Conservation (phyloP, 1,140 invertebrate species). For the Bombus consobrinus region DNA sequence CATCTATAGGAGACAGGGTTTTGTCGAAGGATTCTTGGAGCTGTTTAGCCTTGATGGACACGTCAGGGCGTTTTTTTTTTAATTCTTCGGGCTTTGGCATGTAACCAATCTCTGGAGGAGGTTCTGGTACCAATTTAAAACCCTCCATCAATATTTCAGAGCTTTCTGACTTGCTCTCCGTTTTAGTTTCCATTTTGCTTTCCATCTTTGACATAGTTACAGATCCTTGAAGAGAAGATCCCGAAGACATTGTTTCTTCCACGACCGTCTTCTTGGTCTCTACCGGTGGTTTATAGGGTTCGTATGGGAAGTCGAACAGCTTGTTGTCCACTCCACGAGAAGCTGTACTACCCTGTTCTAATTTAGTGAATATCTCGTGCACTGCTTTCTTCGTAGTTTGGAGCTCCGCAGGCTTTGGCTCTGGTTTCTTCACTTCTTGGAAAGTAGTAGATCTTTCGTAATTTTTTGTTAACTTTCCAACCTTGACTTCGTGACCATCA, state of each 20-base stretch:
- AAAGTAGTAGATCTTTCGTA: slow-evolving; percentile 78
- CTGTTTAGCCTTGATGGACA: slow-evolving; percentile 86
- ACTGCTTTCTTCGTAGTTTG: slow-evolving; percentile 74
- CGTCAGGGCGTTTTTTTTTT: slow-evolving; percentile 83
- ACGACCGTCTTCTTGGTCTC: slow-evolving; percentile 75
- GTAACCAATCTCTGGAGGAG: slow-evolving; percentile 88
- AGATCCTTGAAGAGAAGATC: slow-evolving; percentile 74
- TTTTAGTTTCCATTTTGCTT: slow-evolving; percentile 16
- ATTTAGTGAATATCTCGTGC: slow-evolving; percentile 77
- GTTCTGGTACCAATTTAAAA: slow-evolving; percentile 87
- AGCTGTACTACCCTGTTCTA: slow-evolving; percentile 70
- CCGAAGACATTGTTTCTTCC: slow-evolving; percentile 76
- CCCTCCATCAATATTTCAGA: slow-evolving; percentile 79
- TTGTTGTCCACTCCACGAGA: slow-evolving; percentile 78
- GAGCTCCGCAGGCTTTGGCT: slow-evolving; percentile 64
- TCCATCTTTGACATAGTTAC: slow-evolving; percentile 74
- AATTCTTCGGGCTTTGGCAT: slow-evolving; percentile 83
- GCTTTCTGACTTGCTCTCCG: slow-evolving; percentile 72
- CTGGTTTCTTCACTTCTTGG: slow-evolving; percentile 72
- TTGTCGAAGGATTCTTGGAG: slow-evolving; percentile 85
- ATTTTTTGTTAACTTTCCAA: slow-evolving; percentile 80
- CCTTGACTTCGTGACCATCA: slow-evolving; percentile 76
- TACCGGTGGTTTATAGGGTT: slow-evolving; percentile 74
- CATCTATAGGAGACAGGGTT: slow-evolving; percentile 83
- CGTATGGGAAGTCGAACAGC: slow-evolving; percentile 79